These are phyloP conservation scores for Emberiza fucata DNA, from an alignment of 2,113 vertebrate species.

Conservation along the genomic window DNA sequence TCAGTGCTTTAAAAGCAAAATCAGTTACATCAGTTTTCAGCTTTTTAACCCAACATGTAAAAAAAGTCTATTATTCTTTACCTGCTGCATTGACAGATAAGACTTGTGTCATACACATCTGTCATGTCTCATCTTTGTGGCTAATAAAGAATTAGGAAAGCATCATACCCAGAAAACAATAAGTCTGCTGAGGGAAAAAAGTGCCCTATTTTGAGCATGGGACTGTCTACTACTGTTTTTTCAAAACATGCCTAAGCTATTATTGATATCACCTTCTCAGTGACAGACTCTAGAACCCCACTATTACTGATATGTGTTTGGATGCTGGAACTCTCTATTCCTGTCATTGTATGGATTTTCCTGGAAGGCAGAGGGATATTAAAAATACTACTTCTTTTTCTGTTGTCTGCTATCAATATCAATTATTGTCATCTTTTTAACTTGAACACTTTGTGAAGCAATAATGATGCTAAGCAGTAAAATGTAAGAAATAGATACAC, in stretches of 20 bases:
- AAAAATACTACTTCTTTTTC: neutral
- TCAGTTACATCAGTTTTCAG: neutral
- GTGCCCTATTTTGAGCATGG: neutral
- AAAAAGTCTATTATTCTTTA: neutral
- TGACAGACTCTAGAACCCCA: neutral
- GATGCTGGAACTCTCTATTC: neutral
- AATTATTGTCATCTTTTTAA: neutral
- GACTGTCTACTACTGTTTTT: neutral
- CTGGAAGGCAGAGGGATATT: neutral
- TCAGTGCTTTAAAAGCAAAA: neutral
- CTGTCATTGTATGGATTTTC: neutral
- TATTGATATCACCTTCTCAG: neutral
- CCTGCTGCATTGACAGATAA: neutral
- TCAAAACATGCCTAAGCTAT: neutral
- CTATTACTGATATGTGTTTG: neutral
- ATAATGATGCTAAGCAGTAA: neutral
- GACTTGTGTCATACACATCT: neutral
- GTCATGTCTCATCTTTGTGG: neutral
- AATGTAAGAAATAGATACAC: neutral
- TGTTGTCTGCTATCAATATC: neutral
- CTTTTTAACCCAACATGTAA: neutral
- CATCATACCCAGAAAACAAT: neutral
- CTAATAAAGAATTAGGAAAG: neutral
- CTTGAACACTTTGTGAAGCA: neutral
- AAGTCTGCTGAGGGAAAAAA: neutral